Percentiles rank a stretch among this genome's conserved stretches.
phyloP scores from a whole-genome alignment of 2,888 invertebrate species.

The Pelosia muscerda region DNA sequence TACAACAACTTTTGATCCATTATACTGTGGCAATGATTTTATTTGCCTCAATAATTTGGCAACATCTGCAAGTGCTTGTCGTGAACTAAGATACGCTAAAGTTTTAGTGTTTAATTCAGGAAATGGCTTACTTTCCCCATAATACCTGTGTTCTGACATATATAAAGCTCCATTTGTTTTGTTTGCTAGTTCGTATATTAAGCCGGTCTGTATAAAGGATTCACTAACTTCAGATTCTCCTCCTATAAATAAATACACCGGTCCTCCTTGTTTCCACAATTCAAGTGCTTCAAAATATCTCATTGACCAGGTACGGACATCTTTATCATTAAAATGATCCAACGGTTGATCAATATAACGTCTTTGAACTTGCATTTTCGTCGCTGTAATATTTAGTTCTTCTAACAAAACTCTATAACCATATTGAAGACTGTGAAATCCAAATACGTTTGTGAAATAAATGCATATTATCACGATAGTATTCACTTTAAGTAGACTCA shows the following conservation, averaged over 20 bases:
- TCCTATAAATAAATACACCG: slow-evolving; percentile 56
- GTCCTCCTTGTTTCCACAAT: slow-evolving; percentile 67
- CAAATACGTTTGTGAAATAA: slow-evolving; percentile 48
- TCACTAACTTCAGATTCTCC: slow-evolving; percentile 23
- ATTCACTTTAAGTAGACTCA: not conserved
- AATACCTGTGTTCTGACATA: too few relatives aligned
- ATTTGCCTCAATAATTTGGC: too few relatives aligned
- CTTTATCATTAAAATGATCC: slow-evolving; percentile 69
- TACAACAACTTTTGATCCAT: too few relatives aligned
- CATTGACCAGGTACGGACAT: slow-evolving; percentile 72
- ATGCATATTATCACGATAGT: slow-evolving; percentile 48
- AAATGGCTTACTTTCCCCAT: too few relatives aligned
- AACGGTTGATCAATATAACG: slow-evolving; percentile 59
- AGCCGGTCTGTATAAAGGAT: slow-evolving; percentile 26
- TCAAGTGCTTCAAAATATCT: slow-evolving; percentile 72
- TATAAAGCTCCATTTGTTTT: too few relatives aligned
- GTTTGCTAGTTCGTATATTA: too few relatives aligned
- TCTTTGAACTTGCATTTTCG: slow-evolving; percentile 64
- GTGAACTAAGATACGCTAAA: too few relatives aligned
- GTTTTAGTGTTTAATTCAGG: too few relatives aligned
- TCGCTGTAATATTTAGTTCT: not conserved
- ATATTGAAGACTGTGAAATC: slow-evolving; percentile 50
- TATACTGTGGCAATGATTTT: too few relatives aligned
- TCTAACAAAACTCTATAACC: not conserved
- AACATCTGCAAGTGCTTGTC: too few relatives aligned